A percentile compares a stretch with the other conserved stretches of the same genome.
phyloP scores from a whole-genome alignment of 2,888 invertebrate genomes.

The Mayetiola destructor region DNA sequence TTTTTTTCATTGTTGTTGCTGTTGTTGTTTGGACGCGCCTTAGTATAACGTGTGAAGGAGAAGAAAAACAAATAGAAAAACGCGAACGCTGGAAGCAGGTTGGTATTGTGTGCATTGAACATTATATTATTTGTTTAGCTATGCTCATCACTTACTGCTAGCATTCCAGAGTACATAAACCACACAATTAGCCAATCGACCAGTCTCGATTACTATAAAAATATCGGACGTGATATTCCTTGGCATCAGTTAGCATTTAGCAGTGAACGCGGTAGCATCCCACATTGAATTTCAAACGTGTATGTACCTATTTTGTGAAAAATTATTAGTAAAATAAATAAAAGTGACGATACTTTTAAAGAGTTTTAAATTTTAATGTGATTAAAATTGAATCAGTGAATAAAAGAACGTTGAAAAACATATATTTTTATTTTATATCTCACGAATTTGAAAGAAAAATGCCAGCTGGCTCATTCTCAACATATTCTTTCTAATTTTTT shows the following conservation, averaged over 20 bases:
- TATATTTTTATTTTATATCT: too few species aligned
- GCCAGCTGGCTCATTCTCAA: too few species aligned
- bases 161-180: neutral
- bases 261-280: neutral
- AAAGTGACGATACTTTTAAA: too few species aligned
- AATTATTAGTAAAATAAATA: too few species aligned
- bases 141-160: slow-evolving; percentile 1
- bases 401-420: too few species aligned
- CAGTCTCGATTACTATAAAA: neutral
- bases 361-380: too few species aligned
- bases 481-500: too few species aligned
- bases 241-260: slow-evolving; percentile 1
- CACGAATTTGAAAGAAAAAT: too few species aligned
- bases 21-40: neutral
- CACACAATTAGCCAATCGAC: neutral
- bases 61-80: neutral
- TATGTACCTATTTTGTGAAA: too few species aligned
- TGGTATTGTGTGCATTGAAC: neutral
- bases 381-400: too few species aligned
- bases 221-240: neutral
- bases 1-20: neutral
- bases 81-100: neutral
- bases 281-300: too few species aligned
- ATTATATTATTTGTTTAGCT: neutral
- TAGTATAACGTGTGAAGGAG: slow-evolving; percentile 6